Evolutionary conservation across 2,888 invertebrate species (phyloP), one percentile per base, ranked within the genome.

Genomic region (Eumerus sabulonum): DNA sequence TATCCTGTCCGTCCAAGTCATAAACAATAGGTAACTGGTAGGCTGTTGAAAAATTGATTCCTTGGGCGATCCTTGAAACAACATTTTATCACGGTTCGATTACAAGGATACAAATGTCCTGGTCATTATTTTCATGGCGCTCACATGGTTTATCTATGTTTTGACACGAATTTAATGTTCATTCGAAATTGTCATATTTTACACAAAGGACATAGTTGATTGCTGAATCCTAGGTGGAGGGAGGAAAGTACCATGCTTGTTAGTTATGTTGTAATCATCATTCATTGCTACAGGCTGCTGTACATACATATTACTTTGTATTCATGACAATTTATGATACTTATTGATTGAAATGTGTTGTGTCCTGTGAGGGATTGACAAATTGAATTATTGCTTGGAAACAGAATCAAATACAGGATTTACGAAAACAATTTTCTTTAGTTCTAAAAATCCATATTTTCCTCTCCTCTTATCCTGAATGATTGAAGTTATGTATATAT

Each of bases 281-380:
- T 42, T 53, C 40, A 45, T 51, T 36, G 57, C 27, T 44, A 4
- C 47, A 42, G 66, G 60, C 19, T 56, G 62, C 18, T 62, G 18
- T 56, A 72, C 56, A 67, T 77, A 27, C 56, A 67, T 77, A 27
- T 27, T 27, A 27, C 27, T 72, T 72, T 42, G 56, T 77, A 77
- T 77, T 77, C 76, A 77, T 77, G 56, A 62, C 27, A 62, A 72
- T 50, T 67, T 72, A 51, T 72, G 67, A 50, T 57, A 51, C 7
- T 27, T 7, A 66, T 72, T 66, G 48, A 77, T 72, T 60, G 56
- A 19, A 60, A 57, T 62, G 66, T 62, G 42, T 2, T 27, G 27
- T 4, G 27, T 2, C 3, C 3, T 7, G 27, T 4, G 27, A 27
- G 7, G 27, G 27, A 7, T 27, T 27, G 2, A n/a, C n/a, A n/a